Percentiles rank a stretch among this genome's conserved stretches.
Evolutionary conservation across 2,797 vertebrate species (phyloP).

Genomic region (Pangasius mekongensis): DNA sequence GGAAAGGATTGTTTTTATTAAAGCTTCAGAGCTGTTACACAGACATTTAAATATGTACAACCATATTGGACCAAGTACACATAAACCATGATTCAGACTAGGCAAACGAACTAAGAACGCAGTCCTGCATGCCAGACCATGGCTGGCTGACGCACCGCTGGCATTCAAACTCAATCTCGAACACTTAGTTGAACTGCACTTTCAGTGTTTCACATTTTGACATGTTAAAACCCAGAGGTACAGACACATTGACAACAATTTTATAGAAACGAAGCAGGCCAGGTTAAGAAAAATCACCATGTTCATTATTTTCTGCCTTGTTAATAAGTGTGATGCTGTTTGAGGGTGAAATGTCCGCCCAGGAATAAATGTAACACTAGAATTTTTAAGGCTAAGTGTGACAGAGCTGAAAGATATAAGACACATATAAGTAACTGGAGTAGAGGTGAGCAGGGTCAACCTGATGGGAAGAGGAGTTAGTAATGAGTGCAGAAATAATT

Average conservation of each 20-base stretch:
- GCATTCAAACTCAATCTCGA: neutral
- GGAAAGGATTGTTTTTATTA: neutral
- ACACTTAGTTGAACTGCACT: neutral
- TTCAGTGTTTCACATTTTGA: neutral
- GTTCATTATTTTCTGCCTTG: neutral
- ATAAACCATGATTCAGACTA: neutral
- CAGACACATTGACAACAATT: neutral
- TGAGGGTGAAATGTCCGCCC: neutral
- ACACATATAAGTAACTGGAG: neutral
- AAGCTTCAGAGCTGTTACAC: neutral
- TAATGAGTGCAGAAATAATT: neutral
- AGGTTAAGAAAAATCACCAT: neutral
- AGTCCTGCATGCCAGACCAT: neutral
- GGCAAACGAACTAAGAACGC: neutral
- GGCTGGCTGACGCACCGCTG: neutral
- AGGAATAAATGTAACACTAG: neutral
- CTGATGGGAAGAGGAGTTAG: neutral
- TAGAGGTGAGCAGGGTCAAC: neutral
- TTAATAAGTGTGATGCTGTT: neutral
- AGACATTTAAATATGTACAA: neutral
- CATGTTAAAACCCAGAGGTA: neutral
- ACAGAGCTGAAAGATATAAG: neutral
- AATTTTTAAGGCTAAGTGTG: neutral
- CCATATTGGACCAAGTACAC: neutral
- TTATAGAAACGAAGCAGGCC: neutral